These are phyloP conservation scores for Podargus strigoides DNA, from an alignment of 2,797 vertebrate genomes.

Conservation along the genomic window DNA sequence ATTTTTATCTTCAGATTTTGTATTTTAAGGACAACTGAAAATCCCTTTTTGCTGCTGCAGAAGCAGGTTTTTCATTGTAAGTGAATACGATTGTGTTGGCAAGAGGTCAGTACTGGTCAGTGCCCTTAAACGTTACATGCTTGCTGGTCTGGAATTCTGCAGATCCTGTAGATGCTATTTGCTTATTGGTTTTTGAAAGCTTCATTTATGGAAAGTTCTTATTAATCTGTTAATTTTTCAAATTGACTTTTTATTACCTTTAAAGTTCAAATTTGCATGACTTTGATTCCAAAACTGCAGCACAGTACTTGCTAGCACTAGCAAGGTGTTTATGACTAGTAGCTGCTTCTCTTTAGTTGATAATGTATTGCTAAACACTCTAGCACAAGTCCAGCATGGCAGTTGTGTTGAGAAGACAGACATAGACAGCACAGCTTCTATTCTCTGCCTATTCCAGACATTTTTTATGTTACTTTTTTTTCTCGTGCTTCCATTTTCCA, in stretches of 20 bases:
- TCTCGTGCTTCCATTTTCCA: background rate
- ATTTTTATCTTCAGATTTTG: background rate
- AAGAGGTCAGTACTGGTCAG: background rate
- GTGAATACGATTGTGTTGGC: background rate
- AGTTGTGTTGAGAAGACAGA: background rate
- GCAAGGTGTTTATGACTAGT: background rate
- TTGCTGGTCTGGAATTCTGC: background rate
- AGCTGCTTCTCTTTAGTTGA: background rate
- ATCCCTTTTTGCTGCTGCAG: background rate
- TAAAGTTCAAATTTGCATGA: background rate
- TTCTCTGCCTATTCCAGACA: background rate
- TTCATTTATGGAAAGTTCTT: background rate
- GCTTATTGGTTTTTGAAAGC: background rate
- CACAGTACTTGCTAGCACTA: background rate
- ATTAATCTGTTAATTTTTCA: background rate
- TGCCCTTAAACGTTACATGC: background rate
- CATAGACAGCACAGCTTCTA: accelerated
- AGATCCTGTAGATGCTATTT: background rate
- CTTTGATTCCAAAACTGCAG: background rate
- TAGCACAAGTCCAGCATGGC: background rate
- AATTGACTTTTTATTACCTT: background rate
- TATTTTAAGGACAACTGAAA: background rate
- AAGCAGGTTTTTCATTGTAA: background rate
- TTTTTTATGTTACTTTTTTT: background rate
- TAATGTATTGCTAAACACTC: background rate